phyloP scores from a whole-genome alignment of 2,888 invertebrate species.

The Tetranychus piercei region DNA sequence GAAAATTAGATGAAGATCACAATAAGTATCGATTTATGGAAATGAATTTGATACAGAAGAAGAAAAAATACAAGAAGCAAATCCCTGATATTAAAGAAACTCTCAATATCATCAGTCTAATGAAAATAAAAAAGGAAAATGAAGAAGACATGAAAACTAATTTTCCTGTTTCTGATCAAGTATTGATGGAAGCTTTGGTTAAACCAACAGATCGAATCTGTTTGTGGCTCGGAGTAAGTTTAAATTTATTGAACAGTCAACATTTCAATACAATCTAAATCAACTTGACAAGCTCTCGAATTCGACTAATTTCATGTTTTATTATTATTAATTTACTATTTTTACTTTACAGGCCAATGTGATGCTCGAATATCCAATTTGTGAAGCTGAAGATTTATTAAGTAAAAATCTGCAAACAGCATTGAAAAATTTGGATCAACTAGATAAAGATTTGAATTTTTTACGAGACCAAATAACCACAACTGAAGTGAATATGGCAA shows the following conservation, averaged over 20 bases:
- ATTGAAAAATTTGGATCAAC: conserved; percentile 57
- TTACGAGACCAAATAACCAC: conserved; percentile 91
- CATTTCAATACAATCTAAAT: background rate
- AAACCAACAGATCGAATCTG: conserved; percentile 71
- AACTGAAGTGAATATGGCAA: conserved; percentile 91
- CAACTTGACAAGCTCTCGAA: background rate
- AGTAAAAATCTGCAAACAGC: conserved; percentile 66
- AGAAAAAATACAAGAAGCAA: conserved; percentile 62
- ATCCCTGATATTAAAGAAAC: conserved; percentile 85
- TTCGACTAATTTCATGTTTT: background rate
- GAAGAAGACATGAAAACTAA: conserved; percentile 56
- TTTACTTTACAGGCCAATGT: conserved; percentile 50
- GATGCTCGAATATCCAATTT: conserved; percentile 83
- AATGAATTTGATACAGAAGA: conserved; percentile 65
- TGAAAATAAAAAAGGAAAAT: conserved; percentile 50
- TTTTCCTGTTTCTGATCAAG: conserved; percentile 80
- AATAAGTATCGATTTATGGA: conserved; percentile 96
- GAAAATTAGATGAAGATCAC: conserved; percentile 73
- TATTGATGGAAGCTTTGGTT: conserved; percentile 62
- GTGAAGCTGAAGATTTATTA: conserved; percentile 68
- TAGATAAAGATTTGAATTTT: conserved; percentile 83
- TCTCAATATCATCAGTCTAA: conserved; percentile 70
- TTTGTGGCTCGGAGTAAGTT: conserved; percentile 44
- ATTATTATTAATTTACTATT: background rate
- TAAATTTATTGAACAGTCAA: background rate